Base-by-base conservation (phyloP, 2,888 invertebrate genomes). In the Strigamia crassipes region DNA sequence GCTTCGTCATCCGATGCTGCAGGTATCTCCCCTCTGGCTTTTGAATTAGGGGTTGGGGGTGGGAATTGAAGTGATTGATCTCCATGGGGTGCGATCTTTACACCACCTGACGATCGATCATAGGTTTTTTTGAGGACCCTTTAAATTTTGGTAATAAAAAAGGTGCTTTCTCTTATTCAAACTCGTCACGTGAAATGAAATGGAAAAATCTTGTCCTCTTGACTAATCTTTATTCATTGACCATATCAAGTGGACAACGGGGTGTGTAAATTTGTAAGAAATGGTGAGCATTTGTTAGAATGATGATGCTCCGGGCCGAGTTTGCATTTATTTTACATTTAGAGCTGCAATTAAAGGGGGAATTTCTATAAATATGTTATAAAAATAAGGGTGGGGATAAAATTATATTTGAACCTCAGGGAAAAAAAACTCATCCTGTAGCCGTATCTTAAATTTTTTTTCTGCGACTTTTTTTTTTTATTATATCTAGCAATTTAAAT, bases 31-130 rank as follows among this genome's bases (percentile, higher is more conserved):
- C 73, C 73, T 73, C 27, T 27, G 73, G 73, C 27, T 73, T 73
- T 73, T 73, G 73, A 73, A 73, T 73, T 73, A 73, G 73, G 73
- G 73, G 23, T 73, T 31, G 73, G 73, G 73, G 73, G 73, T 73
- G 73, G 73, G 73, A 73, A 73, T 73, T 73, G 73, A 73, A 73
- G 73, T 73, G 73, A 73, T 73, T 73, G 73, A 73, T 73, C 73
- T 73, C 73, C 23, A n/a, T 73, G 73, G 73, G 73, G 73, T 73
- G 73, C 73, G 73, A 73, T 73, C 73, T 73, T 73, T 73, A 73
- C 73, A 73, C 73, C 73, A 73, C 13, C 73, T 31, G n/a, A 73
- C 73, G 73, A 73, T 73, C 73, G 73, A 73, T 73, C 73, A 73
- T 73, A 73, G 15, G 12, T 73, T 73, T 27, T 73, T 73, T 27